phyloP scores from a whole-genome alignment of 2,113 vertebrate species.

The Burhinus oedicnemus region DNA sequence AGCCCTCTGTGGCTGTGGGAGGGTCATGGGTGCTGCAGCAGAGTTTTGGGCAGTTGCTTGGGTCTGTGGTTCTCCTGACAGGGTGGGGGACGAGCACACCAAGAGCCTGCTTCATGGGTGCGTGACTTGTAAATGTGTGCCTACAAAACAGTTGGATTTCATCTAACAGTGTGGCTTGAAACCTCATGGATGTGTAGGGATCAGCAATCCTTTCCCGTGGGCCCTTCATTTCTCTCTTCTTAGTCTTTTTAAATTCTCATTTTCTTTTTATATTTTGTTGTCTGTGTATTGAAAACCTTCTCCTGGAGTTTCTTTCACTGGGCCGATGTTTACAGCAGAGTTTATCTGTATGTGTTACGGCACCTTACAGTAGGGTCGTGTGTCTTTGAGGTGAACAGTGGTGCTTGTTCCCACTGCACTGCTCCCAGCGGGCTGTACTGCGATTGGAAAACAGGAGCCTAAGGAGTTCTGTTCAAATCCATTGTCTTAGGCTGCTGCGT shows the following conservation, averaged over 20 bases:
- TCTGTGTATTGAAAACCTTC: neutral
- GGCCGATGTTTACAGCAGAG: neutral
- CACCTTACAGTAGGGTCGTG: neutral
- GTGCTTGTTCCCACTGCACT: neutral
- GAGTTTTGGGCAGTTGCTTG: neutral
- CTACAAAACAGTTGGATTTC: neutral
- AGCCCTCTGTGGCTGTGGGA: neutral
- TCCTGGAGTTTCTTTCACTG: neutral
- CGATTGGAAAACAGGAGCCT: neutral
- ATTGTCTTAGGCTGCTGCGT: neutral
- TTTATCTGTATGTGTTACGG: neutral
- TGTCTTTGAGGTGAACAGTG: neutral
- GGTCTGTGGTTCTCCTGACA: neutral
- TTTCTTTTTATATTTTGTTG: neutral
- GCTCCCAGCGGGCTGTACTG: neutral
- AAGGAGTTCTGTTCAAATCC: neutral
- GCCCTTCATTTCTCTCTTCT: neutral
- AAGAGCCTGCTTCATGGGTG: neutral
- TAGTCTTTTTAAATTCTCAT: neutral
- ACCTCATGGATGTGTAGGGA: neutral
- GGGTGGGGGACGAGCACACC: neutral
- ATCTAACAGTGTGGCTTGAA: neutral
- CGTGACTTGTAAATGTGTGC: neutral
- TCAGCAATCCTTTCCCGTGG: neutral
- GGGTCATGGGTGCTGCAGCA: neutral